Percentiles rank a stretch among this genome's conserved stretches.
Conservation (phyloP, 2,888 invertebrate species). For the Drosophila bunnanda region DNA sequence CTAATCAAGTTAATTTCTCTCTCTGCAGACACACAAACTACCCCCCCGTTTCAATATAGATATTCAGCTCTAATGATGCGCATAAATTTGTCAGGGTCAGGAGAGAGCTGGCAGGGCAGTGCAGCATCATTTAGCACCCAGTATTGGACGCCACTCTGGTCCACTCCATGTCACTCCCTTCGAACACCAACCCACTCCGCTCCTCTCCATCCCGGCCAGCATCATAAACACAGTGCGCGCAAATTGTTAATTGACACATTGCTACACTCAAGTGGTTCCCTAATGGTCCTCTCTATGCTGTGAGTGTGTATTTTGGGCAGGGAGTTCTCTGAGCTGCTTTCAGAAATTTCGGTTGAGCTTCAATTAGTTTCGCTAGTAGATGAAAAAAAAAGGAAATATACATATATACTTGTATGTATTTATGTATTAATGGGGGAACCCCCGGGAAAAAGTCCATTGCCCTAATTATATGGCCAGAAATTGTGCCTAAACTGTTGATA, state of each 20-base stretch:
- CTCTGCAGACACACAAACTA: neutral
- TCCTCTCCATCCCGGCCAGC: constrained; percentile 38
- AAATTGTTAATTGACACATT: constrained; percentile 77
- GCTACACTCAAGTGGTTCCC: constrained; percentile 51
- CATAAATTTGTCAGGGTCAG: constrained; percentile 41
- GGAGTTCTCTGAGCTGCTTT: constrained; percentile 17
- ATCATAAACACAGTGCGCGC: constrained; percentile 66
- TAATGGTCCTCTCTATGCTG: constrained; percentile 29
- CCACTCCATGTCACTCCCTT: constrained; percentile 25
- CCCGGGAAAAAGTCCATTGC: neutral
- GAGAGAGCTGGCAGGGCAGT: constrained; percentile 15
- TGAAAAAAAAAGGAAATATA: constrained; percentile 2
- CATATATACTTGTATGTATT: neutral
- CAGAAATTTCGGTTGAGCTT: constrained; percentile 15
- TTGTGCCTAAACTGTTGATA: constrained; percentile 7
- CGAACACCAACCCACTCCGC: constrained; percentile 5
- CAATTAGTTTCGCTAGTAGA: constrained; percentile 23
- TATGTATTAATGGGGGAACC: neutral
- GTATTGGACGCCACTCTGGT: neutral
- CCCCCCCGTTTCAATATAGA: constrained; percentile 28
- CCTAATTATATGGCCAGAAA: constrained; percentile 6
- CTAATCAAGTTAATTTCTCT: neutral
- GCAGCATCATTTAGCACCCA: constrained; percentile 26
- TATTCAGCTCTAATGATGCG: constrained; percentile 40
- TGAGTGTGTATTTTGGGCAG: constrained; percentile 6